A percentile compares a stretch with the other conserved stretches of the same genome.
Evolutionary conservation across 2,888 invertebrate genomes (phyloP).

Genomic region (Dolichopus griseipennis): DNA sequence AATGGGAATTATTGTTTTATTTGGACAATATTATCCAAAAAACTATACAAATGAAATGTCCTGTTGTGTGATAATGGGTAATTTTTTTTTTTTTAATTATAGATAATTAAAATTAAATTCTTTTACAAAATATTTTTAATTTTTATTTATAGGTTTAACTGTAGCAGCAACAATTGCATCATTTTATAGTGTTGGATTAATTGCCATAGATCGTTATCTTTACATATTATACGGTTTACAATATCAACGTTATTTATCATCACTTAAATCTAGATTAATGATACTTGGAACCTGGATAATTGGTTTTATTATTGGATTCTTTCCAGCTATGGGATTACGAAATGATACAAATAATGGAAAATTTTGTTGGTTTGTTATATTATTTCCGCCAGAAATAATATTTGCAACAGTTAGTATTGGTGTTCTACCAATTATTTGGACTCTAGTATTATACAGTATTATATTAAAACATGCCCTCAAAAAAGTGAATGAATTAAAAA

Average conservation of each 20-base stretch:
- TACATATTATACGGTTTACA: constrained; percentile 57
- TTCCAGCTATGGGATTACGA: constrained; percentile 53
- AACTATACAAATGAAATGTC: constrained; percentile 35
- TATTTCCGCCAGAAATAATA: constrained; percentile 50
- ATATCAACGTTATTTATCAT: constrained; percentile 54
- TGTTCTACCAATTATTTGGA: constrained; percentile 45
- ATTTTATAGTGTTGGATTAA: constrained; percentile 54
- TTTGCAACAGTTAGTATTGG: constrained; percentile 50
- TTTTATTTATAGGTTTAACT: constrained; percentile 47
- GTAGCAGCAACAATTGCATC: constrained; percentile 56
- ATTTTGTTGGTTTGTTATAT: constrained; percentile 51
- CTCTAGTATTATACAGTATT: constrained; percentile 48
- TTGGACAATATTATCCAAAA: constrained; percentile 45
- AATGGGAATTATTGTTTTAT: constrained; percentile 52
- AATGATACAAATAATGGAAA: constrained; percentile 46
- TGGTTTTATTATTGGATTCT: constrained; percentile 50
- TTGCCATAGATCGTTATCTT: constrained; percentile 55
- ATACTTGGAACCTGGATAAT: constrained; percentile 51
- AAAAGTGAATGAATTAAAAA: constrained; percentile 46
- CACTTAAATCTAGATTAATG: constrained; percentile 49
- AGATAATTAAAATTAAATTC: background rate
- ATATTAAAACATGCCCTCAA: constrained; percentile 51
- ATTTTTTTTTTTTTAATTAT: constrained; percentile 2
- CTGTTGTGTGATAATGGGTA: constrained; percentile 44
- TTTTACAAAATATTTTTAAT: constrained; percentile 11